Conservation (phyloP, 1,140 invertebrate species). For the Mya arenaria region DNA sequence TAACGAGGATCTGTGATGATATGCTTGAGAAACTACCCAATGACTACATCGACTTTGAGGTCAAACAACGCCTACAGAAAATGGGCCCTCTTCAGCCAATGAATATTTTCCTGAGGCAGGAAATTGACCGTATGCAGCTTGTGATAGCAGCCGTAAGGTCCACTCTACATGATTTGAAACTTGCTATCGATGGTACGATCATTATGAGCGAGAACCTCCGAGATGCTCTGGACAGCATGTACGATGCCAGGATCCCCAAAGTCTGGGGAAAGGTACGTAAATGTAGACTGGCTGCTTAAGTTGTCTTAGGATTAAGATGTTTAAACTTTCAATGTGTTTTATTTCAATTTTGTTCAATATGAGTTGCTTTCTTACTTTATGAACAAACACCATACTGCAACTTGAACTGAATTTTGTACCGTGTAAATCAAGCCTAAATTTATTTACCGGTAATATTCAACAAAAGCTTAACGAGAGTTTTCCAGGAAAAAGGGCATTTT, state of each 20-base stretch:
- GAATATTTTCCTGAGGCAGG: slow-evolving; percentile 97
- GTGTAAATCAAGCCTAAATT: too few relatives aligned
- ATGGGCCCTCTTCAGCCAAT: slow-evolving; percentile 95
- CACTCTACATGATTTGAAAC: slow-evolving; percentile 94
- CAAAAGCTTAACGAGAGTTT: too few relatives aligned
- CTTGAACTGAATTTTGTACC: too few relatives aligned
- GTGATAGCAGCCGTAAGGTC: slow-evolving; percentile 90
- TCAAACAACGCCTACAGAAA: slow-evolving; percentile 90
- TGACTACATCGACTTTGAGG: slow-evolving; percentile 95
- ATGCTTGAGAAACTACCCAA: slow-evolving; percentile 96
- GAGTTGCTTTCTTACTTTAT: too few relatives aligned
- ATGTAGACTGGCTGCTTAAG: too few relatives aligned
- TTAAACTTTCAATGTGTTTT: too few relatives aligned
- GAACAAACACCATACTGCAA: too few relatives aligned
- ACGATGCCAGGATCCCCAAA: slow-evolving; percentile 95
- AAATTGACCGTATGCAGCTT: slow-evolving; percentile 95
- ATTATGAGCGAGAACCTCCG: slow-evolving; percentile 96
- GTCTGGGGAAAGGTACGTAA: slow-evolving; percentile 91
- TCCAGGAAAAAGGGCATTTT: too few relatives aligned
- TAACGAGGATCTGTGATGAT: slow-evolving; percentile 94
- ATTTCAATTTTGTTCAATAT: too few relatives aligned
- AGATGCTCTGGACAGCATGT: slow-evolving; percentile 96
- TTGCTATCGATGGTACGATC: slow-evolving; percentile 99
- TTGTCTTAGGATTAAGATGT: too few relatives aligned
- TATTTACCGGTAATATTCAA: too few relatives aligned